phyloP scores from a whole-genome alignment of 2,113 vertebrate genomes.

The Myiopsitta monachus region DNA sequence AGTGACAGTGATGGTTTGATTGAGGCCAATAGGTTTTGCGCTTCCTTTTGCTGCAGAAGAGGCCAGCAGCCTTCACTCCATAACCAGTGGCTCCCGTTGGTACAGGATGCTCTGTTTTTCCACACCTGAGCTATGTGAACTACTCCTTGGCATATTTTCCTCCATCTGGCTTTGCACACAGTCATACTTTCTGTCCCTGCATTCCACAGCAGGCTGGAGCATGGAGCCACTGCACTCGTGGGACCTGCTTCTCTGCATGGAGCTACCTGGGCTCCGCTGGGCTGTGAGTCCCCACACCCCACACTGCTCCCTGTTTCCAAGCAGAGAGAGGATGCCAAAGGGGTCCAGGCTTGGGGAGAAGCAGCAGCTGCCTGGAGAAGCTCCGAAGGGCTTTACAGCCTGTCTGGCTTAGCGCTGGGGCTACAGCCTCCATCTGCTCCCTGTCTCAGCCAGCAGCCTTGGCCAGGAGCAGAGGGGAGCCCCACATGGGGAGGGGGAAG shows the following conservation, averaged over 20 bases:
- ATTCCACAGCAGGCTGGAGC: neutral
- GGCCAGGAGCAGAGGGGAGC: neutral
- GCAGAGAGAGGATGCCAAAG: neutral
- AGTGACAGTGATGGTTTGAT: neutral
- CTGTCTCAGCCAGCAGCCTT: neutral
- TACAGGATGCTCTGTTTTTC: neutral
- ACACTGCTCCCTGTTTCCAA: neutral
- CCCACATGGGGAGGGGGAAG: neutral
- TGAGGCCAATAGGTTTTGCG: neutral
- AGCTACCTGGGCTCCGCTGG: neutral
- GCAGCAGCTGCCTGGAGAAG: constrained; percentile 24
- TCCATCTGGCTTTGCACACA: neutral
- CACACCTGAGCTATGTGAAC: neutral
- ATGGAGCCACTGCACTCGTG: neutral
- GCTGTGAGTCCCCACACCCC: neutral
- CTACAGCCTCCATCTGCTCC: constrained; percentile 12
- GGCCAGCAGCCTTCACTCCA: neutral
- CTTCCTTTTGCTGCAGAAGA: neutral
- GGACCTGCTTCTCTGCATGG: neutral
- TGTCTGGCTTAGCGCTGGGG: neutral
- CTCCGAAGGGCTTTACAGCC: neutral
- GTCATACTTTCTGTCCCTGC: neutral
- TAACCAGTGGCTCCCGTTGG: neutral
- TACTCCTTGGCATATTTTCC: neutral
- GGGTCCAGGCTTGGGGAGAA: neutral